phyloP scores from a whole-genome alignment of 2,888 invertebrate genomes.

The Lomographa bimaculata region DNA sequence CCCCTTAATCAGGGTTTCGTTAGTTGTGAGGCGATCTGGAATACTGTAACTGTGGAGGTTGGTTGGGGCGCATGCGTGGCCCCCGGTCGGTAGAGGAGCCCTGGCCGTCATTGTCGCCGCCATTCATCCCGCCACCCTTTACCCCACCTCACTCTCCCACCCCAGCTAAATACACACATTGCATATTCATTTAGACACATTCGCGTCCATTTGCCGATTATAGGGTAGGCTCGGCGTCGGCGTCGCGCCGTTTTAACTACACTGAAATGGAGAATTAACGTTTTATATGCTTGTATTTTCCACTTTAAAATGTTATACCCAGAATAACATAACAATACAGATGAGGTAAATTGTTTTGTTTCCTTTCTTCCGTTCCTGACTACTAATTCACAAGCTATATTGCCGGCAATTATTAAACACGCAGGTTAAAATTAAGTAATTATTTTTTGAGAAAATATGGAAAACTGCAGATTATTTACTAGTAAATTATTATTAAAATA shows the following conservation, averaged over 20 bases:
- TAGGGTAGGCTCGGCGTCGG: conserved; percentile 23
- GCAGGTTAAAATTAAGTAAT: too few species aligned
- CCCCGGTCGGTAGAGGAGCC: conserved; percentile 26
- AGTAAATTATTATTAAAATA: too few species aligned
- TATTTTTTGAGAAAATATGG: too few species aligned
- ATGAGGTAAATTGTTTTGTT: conserved; percentile 9
- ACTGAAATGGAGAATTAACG: conserved; percentile 15
- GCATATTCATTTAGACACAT: conserved; percentile 53
- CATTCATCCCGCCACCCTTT: conserved; percentile 50
- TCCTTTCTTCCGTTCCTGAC: conserved; percentile 4
- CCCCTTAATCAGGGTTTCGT: conserved; percentile 34
- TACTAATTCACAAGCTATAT: too few species aligned
- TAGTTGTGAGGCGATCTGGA: conserved; percentile 34
- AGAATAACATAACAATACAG: conserved; percentile 6
- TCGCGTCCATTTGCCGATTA: conserved; percentile 40
- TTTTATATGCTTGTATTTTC: conserved; percentile 22
- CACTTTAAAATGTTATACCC: conserved; percentile 14
- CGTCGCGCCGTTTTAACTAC: conserved; percentile 22
- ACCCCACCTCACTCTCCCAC: conserved; percentile 34
- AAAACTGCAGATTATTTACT: too few species aligned
- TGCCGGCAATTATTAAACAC: conserved; percentile 1
- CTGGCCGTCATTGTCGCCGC: conserved; percentile 33
- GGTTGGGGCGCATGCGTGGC: conserved; percentile 46
- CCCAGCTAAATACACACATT: conserved; percentile 43
- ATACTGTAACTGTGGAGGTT: conserved; percentile 47